Evolutionary conservation across 2,888 invertebrate species (phyloP).

Genomic region (Pteria penguin): DNA sequence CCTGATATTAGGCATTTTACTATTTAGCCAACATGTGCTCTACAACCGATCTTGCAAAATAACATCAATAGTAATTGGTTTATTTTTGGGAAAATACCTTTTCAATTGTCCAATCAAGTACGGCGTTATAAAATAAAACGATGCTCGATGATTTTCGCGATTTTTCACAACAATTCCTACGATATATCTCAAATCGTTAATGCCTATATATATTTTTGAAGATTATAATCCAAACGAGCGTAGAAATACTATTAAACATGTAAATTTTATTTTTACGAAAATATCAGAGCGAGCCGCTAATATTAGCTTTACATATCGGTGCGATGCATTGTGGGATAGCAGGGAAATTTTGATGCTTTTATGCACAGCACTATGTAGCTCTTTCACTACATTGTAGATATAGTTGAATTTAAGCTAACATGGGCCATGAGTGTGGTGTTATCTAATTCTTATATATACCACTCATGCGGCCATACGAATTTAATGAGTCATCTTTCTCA

Average conservation of each 20-base stretch:
- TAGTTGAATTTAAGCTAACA: neutral
- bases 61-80: constrained; percentile 39
- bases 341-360: constrained; percentile 45
- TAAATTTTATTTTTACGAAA: constrained; percentile 41
- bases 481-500: too few species aligned
- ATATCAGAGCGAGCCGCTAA: neutral
- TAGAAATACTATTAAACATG: too few species aligned
- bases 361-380: neutral
- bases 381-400: constrained; percentile 14
- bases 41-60: neutral
- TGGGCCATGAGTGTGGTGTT: neutral
- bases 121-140: neutral
- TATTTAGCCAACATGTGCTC: constrained; percentile 1
- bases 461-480: too few species aligned
- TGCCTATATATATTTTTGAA: too few species aligned
- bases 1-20: constrained; percentile 2
- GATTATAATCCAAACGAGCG: too few species aligned
- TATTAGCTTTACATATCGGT: constrained; percentile 39
- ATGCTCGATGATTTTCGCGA: too few species aligned
- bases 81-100: constrained; percentile 30
- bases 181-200: too few species aligned
- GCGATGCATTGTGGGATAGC: constrained; percentile 65
- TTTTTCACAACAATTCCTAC: too few species aligned
- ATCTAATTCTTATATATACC: neutral
- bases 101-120: constrained; percentile 47